Base-by-base conservation (phyloP, 2,113 vertebrate genomes). In the Coryphaenoides rupestris region DNA sequence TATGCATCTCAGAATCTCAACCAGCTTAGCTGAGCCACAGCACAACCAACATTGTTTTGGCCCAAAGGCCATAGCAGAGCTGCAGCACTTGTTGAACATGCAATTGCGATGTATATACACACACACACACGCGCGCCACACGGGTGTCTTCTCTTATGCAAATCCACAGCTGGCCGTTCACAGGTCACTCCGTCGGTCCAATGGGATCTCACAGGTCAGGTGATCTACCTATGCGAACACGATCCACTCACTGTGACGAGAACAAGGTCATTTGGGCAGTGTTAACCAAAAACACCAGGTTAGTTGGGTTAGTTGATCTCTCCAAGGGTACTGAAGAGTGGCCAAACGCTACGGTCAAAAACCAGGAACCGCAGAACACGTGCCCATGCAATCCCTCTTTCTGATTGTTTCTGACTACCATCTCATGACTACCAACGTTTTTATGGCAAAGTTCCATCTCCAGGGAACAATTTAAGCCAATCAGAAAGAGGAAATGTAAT, bases 221-320 rank as follows among this genome's bases (percentile, higher is more conserved):
- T 55, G 55, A 19, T 66, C 78, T 19, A 64, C 57, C 84, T 89
- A 87, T 88, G 89, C 84, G 74, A 78, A 73, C 68, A 73, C 28
- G 68, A 85, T 74, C 78, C 79, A 64, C 71, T 84, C 85, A 88
- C 89, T 89, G 88, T 88, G 87, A 88, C n/a, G 6, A 72, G 69
- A 79, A 72, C 49, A 19, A n/a, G 5, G n/a, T 55, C 55, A 3
- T 52, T 14, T 19, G 47, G 22, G n/a, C 40, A 33, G 19, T 40
- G 7, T 50, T 19, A 53, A 28, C 56, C 21, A 62, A 17, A 56
- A 63, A n/a, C n/a, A n/a, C n/a, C n/a, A n/a, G n/a, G n/a, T 26
- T 6, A 26, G 24, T 26, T 26, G 6, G 33, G 33, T 40, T 40
- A 1, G 33, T 40, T 7, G 33, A n/a, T n/a, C 33, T 40, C 33